Base-by-base conservation (phyloP, 2,888 invertebrate species). In the Copidosoma aretas region DNA sequence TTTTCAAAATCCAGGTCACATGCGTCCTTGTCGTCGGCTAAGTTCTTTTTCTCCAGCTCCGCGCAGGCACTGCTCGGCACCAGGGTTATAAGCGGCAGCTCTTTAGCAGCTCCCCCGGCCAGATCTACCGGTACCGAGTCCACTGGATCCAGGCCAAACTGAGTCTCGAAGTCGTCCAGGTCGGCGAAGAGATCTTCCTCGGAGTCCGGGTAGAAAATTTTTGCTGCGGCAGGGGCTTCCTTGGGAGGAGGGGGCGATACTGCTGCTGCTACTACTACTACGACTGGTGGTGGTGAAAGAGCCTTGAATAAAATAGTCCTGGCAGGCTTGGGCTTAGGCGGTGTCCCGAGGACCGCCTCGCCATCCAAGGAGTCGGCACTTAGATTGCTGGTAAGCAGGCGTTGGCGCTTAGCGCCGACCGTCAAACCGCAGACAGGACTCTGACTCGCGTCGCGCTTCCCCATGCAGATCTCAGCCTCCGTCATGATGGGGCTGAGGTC, bases 1-100 rank as follows among this genome's bases (percentile, higher is more conserved):
- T 77, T 73, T 39, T 60, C 75, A 39, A 60, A 46, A n/a, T 60
- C 19, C 0, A 57, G 17, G 25, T 68, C 52, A 15, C 10, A 46
- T 12, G 43, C 43, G 10, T 57, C 49, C n/a, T 51, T 60, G 15
- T 22, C 56, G 1, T 56, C 52, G 19, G 4, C 52, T 8, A 21
- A 1, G n/a, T 21, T 19, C 19, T 52, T 25, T 12, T 32, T 32
- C 2, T 5, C 14, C 54, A 8, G 21, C 10, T 22, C 22, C 22
- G 10, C 10, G 22, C 32, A 32, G 32, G 3, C 8, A 8, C 8
- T 32, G 32, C 32, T 32, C 32, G 8, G 8, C 32, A 32, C 8
- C 32, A 5, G 32, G 32, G 32, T 3, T 8, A 32, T 8, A 8
- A 32, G 4, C 8, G 32, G 32, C 8, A 32, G 32, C 32, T 32